Conservation (phyloP, 2,113 vertebrate genomes). For the Paedocypris sp. region DNA sequence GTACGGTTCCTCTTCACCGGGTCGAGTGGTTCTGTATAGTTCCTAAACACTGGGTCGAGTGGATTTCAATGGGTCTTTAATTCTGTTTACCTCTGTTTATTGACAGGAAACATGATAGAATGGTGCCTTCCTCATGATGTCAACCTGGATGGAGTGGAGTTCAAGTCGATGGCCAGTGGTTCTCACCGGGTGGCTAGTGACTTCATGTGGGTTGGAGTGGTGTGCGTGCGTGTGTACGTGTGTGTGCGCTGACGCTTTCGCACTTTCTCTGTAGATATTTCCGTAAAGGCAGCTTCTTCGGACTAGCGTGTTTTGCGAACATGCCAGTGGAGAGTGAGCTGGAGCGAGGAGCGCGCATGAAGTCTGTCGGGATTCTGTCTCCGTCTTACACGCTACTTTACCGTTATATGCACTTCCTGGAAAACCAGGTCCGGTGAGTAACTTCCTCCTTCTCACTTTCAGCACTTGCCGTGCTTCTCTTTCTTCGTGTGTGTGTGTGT, state of each 20-base stretch:
- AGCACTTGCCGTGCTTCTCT: background rate
- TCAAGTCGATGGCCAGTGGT: slow-evolving; percentile 97
- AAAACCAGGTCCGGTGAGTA: slow-evolving; percentile 93
- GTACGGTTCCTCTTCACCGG: too few relatives aligned
- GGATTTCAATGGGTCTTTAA: too few relatives aligned
- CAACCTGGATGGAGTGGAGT: slow-evolving; percentile 92
- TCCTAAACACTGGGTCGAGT: too few relatives aligned
- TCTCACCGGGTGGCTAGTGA: slow-evolving; percentile 90
- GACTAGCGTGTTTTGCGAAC: slow-evolving; percentile 95
- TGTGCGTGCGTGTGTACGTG: background rate
- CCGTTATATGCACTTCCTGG: slow-evolving; percentile 96
- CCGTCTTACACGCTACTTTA: slow-evolving; percentile 93
- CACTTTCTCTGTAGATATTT: slow-evolving; percentile 71
- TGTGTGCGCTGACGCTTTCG: background rate
- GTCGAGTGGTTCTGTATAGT: too few relatives aligned
- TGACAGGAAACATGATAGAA: slow-evolving; percentile 89
- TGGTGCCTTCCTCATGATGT: slow-evolving; percentile 94
- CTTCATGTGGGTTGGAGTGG: slow-evolving; percentile 94
- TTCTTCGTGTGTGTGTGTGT: too few relatives aligned
- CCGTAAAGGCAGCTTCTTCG: slow-evolving; percentile 88
- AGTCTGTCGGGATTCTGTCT: slow-evolving; percentile 91
- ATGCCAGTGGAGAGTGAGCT: slow-evolving; percentile 94
- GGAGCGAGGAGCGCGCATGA: slow-evolving; percentile 92
- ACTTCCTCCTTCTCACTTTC: background rate
- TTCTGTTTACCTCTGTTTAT: slow-evolving; percentile 4